Evolutionary conservation across 2,113 vertebrate species (phyloP).

Genomic region (Chloebia gouldiae): DNA sequence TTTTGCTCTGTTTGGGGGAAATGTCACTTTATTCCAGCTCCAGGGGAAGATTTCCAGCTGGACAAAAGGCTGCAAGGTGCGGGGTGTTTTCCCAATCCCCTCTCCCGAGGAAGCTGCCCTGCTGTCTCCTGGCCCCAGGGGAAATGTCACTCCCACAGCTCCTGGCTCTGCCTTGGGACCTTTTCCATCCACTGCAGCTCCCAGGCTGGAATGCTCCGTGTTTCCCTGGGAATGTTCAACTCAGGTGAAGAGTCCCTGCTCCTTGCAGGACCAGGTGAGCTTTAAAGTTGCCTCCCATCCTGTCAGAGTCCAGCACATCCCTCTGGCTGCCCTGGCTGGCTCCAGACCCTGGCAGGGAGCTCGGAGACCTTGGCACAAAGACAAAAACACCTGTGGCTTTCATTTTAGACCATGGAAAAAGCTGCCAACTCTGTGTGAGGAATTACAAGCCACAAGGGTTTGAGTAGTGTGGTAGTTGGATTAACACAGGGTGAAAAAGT

Average conservation of each 20-base stretch:
- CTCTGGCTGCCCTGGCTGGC: too few species aligned
- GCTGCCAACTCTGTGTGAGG: too few species aligned
- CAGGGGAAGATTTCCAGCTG: background rate
- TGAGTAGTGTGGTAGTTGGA: too few species aligned
- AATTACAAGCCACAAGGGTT: too few species aligned
- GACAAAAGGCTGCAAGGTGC: background rate
- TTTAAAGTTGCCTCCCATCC: background rate
- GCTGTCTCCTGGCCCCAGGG: rapidly evolving
- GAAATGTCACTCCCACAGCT: background rate
- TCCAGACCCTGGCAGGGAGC: too few species aligned
- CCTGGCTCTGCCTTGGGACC: background rate
- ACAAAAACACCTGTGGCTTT: too few species aligned
- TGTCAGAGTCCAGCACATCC: too few species aligned
- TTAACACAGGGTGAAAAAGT: too few species aligned
- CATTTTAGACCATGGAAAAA: too few species aligned
- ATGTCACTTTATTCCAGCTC: background rate
- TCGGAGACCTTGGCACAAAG: too few species aligned
- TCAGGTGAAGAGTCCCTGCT: background rate
- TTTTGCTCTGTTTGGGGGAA: background rate
- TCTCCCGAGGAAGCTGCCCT: background rate
- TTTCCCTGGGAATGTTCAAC: background rate
- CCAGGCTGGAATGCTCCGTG: rapidly evolving
- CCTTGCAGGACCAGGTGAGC: background rate
- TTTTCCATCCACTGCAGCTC: rapidly evolving
- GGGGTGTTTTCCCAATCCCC: rapidly evolving